Base-by-base conservation (phyloP, 2,113 vertebrate species). In the Atherinomorus stipes region DNA sequence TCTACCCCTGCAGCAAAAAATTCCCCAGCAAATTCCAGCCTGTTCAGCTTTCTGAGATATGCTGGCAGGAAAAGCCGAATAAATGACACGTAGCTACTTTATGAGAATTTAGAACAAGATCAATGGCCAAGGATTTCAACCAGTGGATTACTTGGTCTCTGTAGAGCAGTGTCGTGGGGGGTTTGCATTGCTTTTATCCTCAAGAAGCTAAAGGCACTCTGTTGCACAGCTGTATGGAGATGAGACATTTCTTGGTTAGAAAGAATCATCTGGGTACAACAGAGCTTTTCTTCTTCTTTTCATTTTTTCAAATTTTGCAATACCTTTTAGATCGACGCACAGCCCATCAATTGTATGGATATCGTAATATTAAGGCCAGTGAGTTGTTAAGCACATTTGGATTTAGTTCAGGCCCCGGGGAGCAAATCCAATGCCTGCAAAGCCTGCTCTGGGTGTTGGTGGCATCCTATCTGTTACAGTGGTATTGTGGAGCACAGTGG, bases 401-500 rank as follows among this genome's bases (percentile, higher is more conserved):
- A 86, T 83, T 72, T 79, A 67, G 58, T 45, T 7, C 34, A 56
- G 52, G 26, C 64, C 44, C 40, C 64, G 8, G 50, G 37, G 70
- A 71, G 64, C 59, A 64, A 40, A 86, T 81, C 71, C 72, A 50
- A 59, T 1, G 23, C 26, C 61, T 71, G 69, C 73, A 69, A 71
- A 64, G 54, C 60, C 65, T 40, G 59, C 63, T 69, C 72, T 50
- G 53, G 51, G 69, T 84, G 79, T 84, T 81, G 53, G 80, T 47
- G 56, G 71, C 71, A 31, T 69, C 75, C 83, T 90, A 89, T 92
- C 87, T 88, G 80, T 91, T 88, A 63, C 76, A 64, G 85, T 66
- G 83, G 62, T 80, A 78, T 91, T 88, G 88, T 86, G 58, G 84
- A 85, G 86, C 88, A 86, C 75, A 78, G 88, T 59, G 81, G 72